Conservation (phyloP, 2,888 invertebrate genomes). For the Cryptocephalus moraei region DNA sequence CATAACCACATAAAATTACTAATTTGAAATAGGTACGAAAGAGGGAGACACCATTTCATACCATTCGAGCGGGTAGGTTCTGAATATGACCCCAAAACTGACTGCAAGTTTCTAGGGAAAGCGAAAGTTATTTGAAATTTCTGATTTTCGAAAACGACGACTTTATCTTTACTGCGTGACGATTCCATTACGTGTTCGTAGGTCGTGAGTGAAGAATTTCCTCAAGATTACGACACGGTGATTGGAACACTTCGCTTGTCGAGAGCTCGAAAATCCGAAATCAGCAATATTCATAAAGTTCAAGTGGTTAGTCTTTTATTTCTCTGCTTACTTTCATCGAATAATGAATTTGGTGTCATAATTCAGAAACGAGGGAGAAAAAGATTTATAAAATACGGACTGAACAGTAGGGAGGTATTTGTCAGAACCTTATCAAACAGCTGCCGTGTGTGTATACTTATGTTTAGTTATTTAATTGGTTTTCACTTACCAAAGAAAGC, state of each 20-base stretch:
- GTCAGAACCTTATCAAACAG: slow-evolving; percentile 23
- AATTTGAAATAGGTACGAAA: slow-evolving; percentile 23
- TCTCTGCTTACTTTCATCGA: background rate
- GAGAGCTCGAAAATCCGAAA: too few relatives aligned
- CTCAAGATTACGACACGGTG: too few relatives aligned
- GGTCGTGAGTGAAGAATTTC: too few relatives aligned
- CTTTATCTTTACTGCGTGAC: too few relatives aligned
- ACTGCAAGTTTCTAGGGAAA: too few relatives aligned
- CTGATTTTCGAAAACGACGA: too few relatives aligned
- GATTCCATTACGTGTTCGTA: too few relatives aligned
- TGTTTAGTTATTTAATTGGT: slow-evolving; percentile 38
- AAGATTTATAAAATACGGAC: slow-evolving; percentile 26
- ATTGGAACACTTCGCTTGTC: too few relatives aligned
- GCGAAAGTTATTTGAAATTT: too few relatives aligned
- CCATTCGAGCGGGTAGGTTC: slow-evolving; percentile 23
- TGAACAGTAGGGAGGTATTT: slow-evolving; percentile 15
- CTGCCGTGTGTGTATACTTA: slow-evolving; percentile 38
- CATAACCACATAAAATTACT: slow-evolving; percentile 13
- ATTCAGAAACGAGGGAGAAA: slow-evolving; percentile 25
- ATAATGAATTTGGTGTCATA: slow-evolving; percentile 7
- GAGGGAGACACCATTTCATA: slow-evolving; percentile 22
- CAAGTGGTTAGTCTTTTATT: too few relatives aligned
- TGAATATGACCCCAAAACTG: background rate
- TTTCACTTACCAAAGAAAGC: slow-evolving; percentile 87
- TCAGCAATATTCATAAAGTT: too few relatives aligned